Percentiles rank a stretch among this genome's conserved stretches.
Evolutionary conservation across 2,113 vertebrate genomes (phyloP).

Genomic region (Heterotilapia buettikoferi): DNA sequence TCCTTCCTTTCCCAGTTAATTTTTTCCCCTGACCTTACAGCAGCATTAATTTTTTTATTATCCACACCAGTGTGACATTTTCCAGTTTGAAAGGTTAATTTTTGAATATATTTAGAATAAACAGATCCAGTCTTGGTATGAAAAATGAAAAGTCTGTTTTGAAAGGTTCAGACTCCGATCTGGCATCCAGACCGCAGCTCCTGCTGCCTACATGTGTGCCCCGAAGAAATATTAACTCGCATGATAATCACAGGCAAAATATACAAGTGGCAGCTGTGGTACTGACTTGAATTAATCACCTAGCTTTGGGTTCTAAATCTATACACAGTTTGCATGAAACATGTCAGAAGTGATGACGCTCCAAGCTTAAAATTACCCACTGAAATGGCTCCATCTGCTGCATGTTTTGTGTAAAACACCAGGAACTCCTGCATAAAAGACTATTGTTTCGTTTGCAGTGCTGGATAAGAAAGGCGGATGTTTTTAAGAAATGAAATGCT

Average conservation of each 20-base stretch:
- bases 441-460: accelerated
- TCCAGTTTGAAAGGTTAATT: not conserved
- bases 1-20: not conserved
- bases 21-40: not conserved
- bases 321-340: not conserved
- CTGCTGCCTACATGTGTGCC: not conserved
- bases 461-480: not conserved
- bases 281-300: not conserved
- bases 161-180: not conserved
- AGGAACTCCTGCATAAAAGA: not conserved
- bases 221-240: not conserved
- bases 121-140: not conserved
- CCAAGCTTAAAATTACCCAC: not conserved
- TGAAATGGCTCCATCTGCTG: conserved; percentile 2
- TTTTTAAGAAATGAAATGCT: not conserved
- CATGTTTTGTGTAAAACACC: not conserved
- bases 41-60: not conserved
- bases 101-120: not conserved
- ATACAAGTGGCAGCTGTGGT: not conserved
- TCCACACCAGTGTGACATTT: not conserved
- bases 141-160: not conserved
- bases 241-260: not conserved
- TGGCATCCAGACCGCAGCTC: not conserved
- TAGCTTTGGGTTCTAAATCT: not conserved
- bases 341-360: accelerated